Conservation (phyloP, 1,140 invertebrate species). For the Drosophila sucinea region DNA sequence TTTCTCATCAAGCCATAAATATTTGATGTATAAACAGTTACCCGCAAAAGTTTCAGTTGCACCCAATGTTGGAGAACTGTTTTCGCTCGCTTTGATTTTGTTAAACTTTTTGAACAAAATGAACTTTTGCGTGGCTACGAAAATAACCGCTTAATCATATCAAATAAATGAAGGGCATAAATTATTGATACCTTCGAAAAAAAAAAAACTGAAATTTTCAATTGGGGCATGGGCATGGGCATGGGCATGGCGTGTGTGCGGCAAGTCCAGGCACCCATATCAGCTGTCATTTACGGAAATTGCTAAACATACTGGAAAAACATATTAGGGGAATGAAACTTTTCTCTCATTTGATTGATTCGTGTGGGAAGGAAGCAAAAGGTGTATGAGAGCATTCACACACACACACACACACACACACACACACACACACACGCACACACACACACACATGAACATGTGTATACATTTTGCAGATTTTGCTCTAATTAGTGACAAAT, state of each 20-base stretch:
- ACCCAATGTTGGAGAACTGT: neutral
- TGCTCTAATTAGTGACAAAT: constrained; percentile 7
- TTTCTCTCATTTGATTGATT: constrained; percentile 7
- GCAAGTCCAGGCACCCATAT: constrained; percentile 18
- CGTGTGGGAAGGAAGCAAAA: neutral
- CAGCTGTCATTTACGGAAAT: constrained; percentile 47
- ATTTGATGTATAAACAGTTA: neutral
- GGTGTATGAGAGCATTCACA: neutral
- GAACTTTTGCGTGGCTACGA: neutral
- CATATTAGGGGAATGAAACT: constrained; percentile 3
- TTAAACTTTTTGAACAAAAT: constrained; percentile 2
- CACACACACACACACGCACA: neutral
- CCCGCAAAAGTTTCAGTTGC: neutral
- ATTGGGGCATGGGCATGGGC: neutral
- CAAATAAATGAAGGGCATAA: constrained; percentile 14
- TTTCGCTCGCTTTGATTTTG: neutral
- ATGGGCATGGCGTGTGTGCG: neutral
- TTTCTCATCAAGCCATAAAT: neutral
- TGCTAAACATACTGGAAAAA: constrained; percentile 22
- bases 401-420: neutral
- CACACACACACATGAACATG: neutral
- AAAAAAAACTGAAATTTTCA: neutral
- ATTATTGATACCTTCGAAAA: constrained; percentile 6
- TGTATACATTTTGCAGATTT: neutral
- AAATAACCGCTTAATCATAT: constrained; percentile 13